Evolutionary conservation across 2,888 invertebrate genomes (phyloP).

Genomic region (Callinectes sapidus): DNA sequence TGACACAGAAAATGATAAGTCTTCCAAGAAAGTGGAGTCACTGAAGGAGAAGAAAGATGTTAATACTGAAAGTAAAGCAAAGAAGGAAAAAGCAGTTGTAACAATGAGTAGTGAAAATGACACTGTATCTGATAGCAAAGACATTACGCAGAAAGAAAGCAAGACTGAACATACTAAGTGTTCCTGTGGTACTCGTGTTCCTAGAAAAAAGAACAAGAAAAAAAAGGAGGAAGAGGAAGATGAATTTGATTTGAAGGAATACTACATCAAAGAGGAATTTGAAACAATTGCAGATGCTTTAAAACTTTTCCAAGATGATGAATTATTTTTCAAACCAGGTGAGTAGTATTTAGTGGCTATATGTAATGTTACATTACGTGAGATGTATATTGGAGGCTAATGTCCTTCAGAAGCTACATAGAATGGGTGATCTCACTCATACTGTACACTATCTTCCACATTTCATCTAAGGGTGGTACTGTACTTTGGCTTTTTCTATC

Average conservation of each 20-base stretch:
- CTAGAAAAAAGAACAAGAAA: constrained; percentile 23
- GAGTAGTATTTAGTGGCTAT: constrained; percentile 48
- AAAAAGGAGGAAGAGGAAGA: constrained; percentile 53
- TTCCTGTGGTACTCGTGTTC: not conserved
- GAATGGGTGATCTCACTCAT: too few species aligned
- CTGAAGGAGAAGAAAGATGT: not conserved
- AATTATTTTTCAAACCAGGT: constrained; percentile 78
- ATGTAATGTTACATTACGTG: constrained; percentile 40
- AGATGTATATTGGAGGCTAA: not conserved
- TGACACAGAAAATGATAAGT: not conserved
- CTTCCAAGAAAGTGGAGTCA: not conserved
- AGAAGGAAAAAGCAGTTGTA: not conserved
- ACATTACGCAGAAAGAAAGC: not conserved
- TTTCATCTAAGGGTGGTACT: too few species aligned
- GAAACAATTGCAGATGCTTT: constrained; percentile 76
- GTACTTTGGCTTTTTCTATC: too few species aligned
- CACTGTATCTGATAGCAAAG: not conserved
- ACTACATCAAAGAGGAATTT: constrained; percentile 77
- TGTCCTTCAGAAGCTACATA: not conserved
- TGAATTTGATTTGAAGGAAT: constrained; percentile 75
- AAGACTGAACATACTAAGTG: not conserved
- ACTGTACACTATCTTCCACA: too few species aligned
- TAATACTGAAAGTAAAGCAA: not conserved
- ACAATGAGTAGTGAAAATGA: not conserved
- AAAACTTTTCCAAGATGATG: constrained; percentile 79